Evolutionary conservation across 2,113 vertebrate genomes (phyloP).

Genomic region (Struthidea cinerea): DNA sequence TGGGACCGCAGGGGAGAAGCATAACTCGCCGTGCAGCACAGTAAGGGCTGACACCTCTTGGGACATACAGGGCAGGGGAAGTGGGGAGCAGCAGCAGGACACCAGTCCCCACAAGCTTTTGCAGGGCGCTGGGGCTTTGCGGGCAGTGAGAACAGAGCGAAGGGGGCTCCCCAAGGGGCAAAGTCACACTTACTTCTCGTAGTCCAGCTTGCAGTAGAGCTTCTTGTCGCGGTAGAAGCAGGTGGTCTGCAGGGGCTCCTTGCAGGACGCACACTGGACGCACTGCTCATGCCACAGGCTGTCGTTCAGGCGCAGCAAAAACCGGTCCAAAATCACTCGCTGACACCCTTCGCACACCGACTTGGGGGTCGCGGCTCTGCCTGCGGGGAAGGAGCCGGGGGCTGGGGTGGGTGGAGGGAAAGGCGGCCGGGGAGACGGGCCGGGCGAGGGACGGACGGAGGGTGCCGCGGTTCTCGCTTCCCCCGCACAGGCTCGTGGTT

Average conservation of each 20-base stretch:
- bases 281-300: constrained; percentile 94
- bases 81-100: rapidly evolving
- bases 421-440: neutral
- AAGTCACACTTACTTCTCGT: constrained; percentile 83
- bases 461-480: neutral
- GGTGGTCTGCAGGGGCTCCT: constrained; percentile 84
- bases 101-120: neutral
- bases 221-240: constrained; percentile 93
- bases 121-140: neutral
- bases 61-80: neutral
- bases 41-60: neutral
- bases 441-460: neutral
- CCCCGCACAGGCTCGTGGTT: neutral
- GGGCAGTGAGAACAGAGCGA: rapidly evolving
- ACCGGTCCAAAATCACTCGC: constrained; percentile 85
- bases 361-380: constrained; percentile 74
- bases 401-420: neutral
- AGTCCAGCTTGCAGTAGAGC: constrained; percentile 93
- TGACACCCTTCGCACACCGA: constrained; percentile 90
- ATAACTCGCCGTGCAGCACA: rapidly evolving
- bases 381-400: constrained; percentile 53
- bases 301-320: constrained; percentile 89
- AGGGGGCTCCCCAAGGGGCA: neutral
- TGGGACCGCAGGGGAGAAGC: neutral
- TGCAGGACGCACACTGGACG: constrained; percentile 87